Percentiles rank a stretch among this genome's conserved stretches.
Conservation (phyloP, 2,113 vertebrate genomes). For the Pogona vitticeps region DNA sequence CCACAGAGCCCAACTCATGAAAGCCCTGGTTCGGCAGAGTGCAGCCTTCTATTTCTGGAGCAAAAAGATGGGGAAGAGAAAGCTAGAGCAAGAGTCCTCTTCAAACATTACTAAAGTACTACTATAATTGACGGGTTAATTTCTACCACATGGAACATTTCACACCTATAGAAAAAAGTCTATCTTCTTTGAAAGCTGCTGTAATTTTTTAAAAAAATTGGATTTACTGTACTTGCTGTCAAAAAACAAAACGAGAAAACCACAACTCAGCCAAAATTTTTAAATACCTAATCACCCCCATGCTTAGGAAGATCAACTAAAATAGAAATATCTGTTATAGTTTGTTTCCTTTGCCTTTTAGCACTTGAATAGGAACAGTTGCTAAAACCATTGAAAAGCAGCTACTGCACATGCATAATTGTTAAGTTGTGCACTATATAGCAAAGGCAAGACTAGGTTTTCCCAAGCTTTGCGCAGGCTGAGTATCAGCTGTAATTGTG, state of each 20-base stretch:
- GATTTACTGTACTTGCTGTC: not conserved
- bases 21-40: not conserved
- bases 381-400: not conserved
- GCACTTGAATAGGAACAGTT: not conserved
- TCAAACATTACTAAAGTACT: constrained; percentile 17
- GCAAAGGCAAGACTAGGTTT: not conserved
- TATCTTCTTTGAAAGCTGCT: not conserved
- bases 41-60: constrained; percentile 24
- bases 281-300: not conserved
- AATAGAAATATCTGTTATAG: constrained; percentile 5
- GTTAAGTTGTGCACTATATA: constrained; percentile 1
- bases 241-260: not conserved
- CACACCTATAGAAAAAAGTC: constrained; percentile 40
- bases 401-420: constrained; percentile 1
- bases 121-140: not conserved
- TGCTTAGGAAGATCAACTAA: constrained; percentile 9
- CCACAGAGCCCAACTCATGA: not conserved
- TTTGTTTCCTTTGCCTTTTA: not conserved
- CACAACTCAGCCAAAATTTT: not conserved
- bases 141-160: constrained; percentile 2
- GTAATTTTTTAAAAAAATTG: constrained; percentile 11
- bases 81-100: constrained; percentile 19
- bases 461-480: not conserved
- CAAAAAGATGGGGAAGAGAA: not conserved
- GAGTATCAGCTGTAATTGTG: constrained; percentile 64